Percentiles rank a stretch among this genome's conserved stretches.
Conservation (phyloP, 2,888 invertebrate genomes). For the Rhopalosiphum nymphaeae region DNA sequence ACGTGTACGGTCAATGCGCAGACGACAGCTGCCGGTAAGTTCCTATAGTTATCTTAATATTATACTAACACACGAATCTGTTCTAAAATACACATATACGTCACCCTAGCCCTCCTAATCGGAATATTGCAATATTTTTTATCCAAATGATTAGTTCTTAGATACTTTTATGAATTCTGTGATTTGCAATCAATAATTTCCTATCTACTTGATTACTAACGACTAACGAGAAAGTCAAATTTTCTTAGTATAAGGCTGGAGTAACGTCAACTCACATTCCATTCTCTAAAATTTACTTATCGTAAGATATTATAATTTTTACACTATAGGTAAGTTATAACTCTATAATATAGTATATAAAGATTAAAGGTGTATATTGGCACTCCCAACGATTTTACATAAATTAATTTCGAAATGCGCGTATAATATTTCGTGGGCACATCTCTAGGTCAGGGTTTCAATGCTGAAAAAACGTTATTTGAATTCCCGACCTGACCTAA, state of each 20-base stretch:
- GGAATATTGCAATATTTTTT: background rate
- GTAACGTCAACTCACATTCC: no score
- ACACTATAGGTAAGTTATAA: no score
- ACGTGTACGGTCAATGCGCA: conserved; percentile 38
- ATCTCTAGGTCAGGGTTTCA: background rate
- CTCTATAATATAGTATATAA: no score
- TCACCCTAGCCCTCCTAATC: background rate
- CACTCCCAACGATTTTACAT: background rate
- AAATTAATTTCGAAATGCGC: background rate
- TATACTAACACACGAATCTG: background rate
- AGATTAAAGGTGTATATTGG: no score
- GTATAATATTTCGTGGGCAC: background rate
- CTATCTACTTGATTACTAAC: no score
- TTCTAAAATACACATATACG: background rate
- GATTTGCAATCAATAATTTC: no score
- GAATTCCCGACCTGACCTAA: background rate
- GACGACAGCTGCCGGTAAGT: conserved; percentile 43
- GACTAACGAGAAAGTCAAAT: no score
- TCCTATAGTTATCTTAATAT: background rate
- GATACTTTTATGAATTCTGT: no score
- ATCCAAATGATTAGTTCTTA: no score
- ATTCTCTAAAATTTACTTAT: no score
- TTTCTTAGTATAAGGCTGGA: no score
- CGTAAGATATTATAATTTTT: no score
- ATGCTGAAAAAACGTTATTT: background rate